Conservation (phyloP, 2,797 vertebrate genomes). For the Sternotherus odoratus region DNA sequence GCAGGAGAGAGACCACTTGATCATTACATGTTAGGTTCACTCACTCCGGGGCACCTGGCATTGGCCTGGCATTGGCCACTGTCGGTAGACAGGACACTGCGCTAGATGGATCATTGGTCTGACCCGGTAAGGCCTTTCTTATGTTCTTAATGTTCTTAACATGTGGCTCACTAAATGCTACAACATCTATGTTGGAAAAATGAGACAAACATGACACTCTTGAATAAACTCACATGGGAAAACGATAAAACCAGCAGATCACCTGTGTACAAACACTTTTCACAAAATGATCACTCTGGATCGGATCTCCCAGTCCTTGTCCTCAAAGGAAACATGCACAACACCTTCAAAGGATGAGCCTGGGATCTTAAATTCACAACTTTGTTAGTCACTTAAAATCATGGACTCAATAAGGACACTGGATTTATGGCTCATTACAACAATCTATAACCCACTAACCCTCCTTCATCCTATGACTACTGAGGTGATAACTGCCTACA, state of each 20-base stretch:
- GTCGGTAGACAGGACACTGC: too few species aligned
- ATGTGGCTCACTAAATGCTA: not conserved
- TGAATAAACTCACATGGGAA: not conserved
- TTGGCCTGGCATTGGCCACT: too few species aligned
- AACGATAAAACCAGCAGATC: not conserved
- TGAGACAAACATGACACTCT: not conserved
- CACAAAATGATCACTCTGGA: not conserved
- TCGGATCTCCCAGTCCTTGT: not conserved
- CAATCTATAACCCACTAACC: not conserved
- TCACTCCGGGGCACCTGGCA: too few species aligned
- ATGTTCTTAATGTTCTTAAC: too few species aligned
- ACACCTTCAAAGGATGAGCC: not conserved
- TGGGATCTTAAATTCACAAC: not conserved
- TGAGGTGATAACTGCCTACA: not conserved
- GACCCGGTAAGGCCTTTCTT: too few species aligned
- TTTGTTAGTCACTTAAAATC: not conserved
- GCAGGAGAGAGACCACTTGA: too few species aligned
- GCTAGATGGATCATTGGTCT: too few species aligned
- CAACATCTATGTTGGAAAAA: not conserved
- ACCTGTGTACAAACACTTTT: not conserved
- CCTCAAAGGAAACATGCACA: not conserved
- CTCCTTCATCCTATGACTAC: not conserved
- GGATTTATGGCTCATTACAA: not conserved
- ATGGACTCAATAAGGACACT: not conserved
- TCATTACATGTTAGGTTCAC: too few species aligned